Conservation (phyloP, 2,113 vertebrate species). For the Peromyscus californicus region DNA sequence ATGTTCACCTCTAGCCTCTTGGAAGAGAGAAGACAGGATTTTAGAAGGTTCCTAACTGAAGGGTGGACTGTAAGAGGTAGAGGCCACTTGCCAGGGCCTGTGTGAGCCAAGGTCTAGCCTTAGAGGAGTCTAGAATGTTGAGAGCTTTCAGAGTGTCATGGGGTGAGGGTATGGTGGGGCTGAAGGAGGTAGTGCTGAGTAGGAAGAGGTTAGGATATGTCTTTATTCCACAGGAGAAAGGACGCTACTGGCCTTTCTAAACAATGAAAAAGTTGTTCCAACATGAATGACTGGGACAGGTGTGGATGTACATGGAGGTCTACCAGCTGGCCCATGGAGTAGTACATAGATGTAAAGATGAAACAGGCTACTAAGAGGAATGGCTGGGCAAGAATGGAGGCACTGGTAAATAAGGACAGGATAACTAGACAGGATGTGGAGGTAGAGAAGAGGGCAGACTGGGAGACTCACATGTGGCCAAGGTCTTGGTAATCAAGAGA, state of each 20-base stretch:
- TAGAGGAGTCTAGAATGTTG: no score
- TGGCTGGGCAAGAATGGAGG: background rate
- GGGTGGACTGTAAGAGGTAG: background rate
- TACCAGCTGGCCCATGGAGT: background rate
- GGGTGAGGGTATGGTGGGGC: fast-evolving
- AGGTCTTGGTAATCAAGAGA: background rate
- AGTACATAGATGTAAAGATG: background rate
- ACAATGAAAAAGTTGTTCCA: background rate
- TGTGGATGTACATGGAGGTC: background rate
- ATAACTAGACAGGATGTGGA: background rate
- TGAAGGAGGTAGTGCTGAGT: background rate
- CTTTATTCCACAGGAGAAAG: background rate
- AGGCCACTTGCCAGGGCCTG: background rate
- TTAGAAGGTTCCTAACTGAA: background rate
- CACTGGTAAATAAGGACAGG: background rate
- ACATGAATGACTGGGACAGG: background rate
- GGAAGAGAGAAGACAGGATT: background rate
- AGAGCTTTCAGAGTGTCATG: background rate
- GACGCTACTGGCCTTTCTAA: background rate
- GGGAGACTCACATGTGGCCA: fast-evolving
- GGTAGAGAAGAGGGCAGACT: background rate
- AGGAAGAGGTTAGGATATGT: background rate
- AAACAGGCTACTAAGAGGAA: background rate
- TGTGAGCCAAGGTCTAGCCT: background rate
- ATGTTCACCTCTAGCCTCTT: background rate